Conservation (phyloP, 2,888 invertebrate genomes). For the Scaptodrosophila latifasciaeformis region DNA sequence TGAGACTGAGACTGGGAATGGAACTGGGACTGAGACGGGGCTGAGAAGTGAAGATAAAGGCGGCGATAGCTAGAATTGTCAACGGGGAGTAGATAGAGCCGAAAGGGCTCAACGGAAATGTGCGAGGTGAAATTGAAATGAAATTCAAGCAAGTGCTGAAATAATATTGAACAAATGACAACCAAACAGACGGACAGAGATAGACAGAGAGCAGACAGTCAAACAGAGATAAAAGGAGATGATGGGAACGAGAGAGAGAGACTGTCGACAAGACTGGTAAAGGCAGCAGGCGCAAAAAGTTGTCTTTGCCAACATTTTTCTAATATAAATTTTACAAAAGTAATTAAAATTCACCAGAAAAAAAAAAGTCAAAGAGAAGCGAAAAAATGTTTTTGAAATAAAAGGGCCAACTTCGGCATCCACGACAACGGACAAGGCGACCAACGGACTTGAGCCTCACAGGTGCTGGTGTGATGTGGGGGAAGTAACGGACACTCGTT, state of each 20-base stretch:
- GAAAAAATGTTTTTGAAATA: not conserved
- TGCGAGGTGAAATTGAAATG: not conserved
- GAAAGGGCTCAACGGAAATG: too few relatives aligned
- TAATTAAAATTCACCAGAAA: conserved; percentile 41
- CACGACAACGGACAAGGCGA: too few relatives aligned
- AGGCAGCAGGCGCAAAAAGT: not conserved
- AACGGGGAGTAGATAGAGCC: too few relatives aligned
- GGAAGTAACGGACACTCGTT: conserved; percentile 24
- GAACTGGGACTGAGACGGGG: too few relatives aligned
- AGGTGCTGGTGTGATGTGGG: not conserved
- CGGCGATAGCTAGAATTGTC: not conserved
- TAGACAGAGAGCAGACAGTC: too few relatives aligned
- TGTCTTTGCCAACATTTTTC: not conserved
- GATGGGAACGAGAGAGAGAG: too few relatives aligned
- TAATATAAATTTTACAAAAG: conserved; percentile 27
- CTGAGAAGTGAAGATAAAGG: conserved; percentile 10
- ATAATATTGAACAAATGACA: conserved; percentile 26
- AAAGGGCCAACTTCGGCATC: not conserved
- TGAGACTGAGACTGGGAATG: too few relatives aligned
- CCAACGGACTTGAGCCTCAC: not conserved
- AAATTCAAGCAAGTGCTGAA: conserved; percentile 2
- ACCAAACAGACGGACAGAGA: conserved; percentile 5
- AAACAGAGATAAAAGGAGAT: not conserved
- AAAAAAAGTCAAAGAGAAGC: conserved; percentile 17
- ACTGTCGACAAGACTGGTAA: not conserved